Evolutionary conservation across 2,888 invertebrate genomes (phyloP), one percentile per base, ranked within the genome.

Genomic region (Lomographa bimaculata): DNA sequence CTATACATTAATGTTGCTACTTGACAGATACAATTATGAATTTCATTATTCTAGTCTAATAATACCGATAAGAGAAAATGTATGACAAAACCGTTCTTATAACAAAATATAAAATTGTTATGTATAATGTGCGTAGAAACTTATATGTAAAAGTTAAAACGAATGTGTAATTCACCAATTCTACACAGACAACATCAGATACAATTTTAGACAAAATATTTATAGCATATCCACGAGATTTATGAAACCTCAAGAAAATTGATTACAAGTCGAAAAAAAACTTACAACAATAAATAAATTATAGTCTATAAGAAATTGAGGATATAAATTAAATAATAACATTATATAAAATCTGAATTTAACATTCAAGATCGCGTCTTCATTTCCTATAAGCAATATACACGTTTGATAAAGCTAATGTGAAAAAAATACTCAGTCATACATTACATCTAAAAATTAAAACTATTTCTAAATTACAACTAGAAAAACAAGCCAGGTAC

Each of bases 401-500:
- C n/a, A n/a, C n/a, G n/a, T n/a, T n/a, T n/a, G n/a, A n/a, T n/a
- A n/a, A n/a, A n/a, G n/a, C n/a, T n/a, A n/a, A n/a, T n/a, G n/a
- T n/a, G n/a, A n/a, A n/a, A n/a, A n/a, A n/a, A n/a, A n/a, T n/a
- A n/a, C n/a, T n/a, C 56, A 50, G 55, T 64, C 63, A 58, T 63
- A 69, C 58, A 71, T 64, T 66, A 70, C 28, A 44, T 74, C 71
- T 70, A 75, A 76, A 74, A 71, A 58, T 64, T 64, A 64, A 62
- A 44, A 64, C 47, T 65, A 70, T 40, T 36, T 60, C 64, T 69
- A 74, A 77, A 66, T 62, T 64, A 65, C 57, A 64, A 58, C 64
- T 65, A 74, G 33, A 45, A 61, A 73, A 70, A 62, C 63, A 58
- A 65, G 45, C 56, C 70, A 76, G 72, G 70, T 78, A 75, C 77